Conservation (phyloP, 2,888 invertebrate species). For the Auanema freiburgensis region DNA sequence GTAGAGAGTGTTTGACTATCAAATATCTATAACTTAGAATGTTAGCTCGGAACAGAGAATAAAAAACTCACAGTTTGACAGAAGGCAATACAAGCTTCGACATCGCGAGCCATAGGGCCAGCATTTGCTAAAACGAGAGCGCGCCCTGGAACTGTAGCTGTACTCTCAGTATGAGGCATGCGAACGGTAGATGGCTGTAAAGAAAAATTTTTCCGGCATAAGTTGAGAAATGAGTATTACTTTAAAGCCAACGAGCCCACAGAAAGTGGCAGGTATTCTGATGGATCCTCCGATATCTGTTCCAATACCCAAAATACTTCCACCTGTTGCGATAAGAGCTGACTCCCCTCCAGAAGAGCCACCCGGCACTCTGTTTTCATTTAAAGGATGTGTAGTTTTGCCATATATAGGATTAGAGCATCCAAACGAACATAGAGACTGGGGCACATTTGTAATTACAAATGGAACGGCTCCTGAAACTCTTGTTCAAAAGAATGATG, state of each 20-base stretch:
- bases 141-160: slow-evolving; percentile 48
- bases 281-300: slow-evolving; percentile 68
- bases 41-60: too few relatives aligned
- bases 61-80: slow-evolving; percentile 11
- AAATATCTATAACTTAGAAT: too few relatives aligned
- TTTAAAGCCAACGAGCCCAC: slow-evolving; percentile 63
- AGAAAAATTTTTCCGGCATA: background rate
- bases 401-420: slow-evolving; percentile 66
- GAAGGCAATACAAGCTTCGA: slow-evolving; percentile 44
- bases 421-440: slow-evolving; percentile 56
- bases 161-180: slow-evolving; percentile 38
- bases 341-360: slow-evolving; percentile 68
- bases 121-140: slow-evolving; percentile 50
- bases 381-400: slow-evolving; percentile 28
- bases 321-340: slow-evolving; percentile 66
- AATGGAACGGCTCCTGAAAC: slow-evolving; percentile 67
- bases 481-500: background rate
- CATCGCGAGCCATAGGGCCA: slow-evolving; percentile 51
- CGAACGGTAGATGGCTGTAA: background rate
- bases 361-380: slow-evolving; percentile 61
- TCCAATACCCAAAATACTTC: slow-evolving; percentile 67
- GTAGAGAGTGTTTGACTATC: background rate
- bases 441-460: slow-evolving; percentile 67
- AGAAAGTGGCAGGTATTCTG: slow-evolving; percentile 67
- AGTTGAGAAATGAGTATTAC: slow-evolving; percentile 5